Conservation (phyloP, 2,113 vertebrate species). For the Pollachius pollachius region DNA sequence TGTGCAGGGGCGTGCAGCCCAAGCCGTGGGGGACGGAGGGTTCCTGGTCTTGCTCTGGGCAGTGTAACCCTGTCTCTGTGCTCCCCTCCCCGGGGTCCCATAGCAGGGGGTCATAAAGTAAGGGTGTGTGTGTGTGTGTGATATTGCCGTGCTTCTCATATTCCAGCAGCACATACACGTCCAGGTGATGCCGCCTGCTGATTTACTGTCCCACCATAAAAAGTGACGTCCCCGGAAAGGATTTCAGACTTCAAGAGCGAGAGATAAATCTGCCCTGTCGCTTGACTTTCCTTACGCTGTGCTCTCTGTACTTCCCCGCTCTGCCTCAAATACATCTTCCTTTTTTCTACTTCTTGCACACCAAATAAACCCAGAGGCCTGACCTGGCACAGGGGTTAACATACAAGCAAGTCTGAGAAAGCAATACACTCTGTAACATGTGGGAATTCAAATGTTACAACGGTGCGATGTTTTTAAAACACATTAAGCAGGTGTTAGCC, state of each 20-base stretch:
- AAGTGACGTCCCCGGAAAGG: slow-evolving; percentile 18
- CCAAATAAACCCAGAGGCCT: too few relatives aligned
- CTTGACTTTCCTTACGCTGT: not conserved
- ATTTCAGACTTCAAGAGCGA: slow-evolving; percentile 17
- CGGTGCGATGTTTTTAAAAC: too few relatives aligned
- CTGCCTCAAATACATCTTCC: too few relatives aligned
- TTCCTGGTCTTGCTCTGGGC: slow-evolving; percentile 7
- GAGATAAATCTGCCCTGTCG: slow-evolving; percentile 15
- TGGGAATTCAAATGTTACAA: too few relatives aligned
- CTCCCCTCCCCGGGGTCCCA: slow-evolving; percentile 49
- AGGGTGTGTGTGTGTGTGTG: slow-evolving; percentile 5
- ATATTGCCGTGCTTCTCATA: slow-evolving; percentile 29
- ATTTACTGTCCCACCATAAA: slow-evolving; percentile 52
- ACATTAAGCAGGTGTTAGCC: too few relatives aligned
- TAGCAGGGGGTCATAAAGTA: slow-evolving; percentile 42
- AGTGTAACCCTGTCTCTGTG: slow-evolving; percentile 68
- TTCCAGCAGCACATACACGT: slow-evolving; percentile 39
- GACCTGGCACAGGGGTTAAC: too few relatives aligned
- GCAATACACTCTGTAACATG: too few relatives aligned
- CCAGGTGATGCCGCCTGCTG: slow-evolving; percentile 9
- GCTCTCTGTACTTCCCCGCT: not conserved
- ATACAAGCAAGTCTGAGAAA: too few relatives aligned
- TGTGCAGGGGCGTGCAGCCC: too few relatives aligned
- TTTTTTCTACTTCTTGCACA: too few relatives aligned
- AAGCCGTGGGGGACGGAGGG: too few relatives aligned